Percentiles rank a stretch among this genome's conserved stretches.
Conservation (phyloP, 1,140 invertebrate species). For the Nasonia vitripennis region DNA sequence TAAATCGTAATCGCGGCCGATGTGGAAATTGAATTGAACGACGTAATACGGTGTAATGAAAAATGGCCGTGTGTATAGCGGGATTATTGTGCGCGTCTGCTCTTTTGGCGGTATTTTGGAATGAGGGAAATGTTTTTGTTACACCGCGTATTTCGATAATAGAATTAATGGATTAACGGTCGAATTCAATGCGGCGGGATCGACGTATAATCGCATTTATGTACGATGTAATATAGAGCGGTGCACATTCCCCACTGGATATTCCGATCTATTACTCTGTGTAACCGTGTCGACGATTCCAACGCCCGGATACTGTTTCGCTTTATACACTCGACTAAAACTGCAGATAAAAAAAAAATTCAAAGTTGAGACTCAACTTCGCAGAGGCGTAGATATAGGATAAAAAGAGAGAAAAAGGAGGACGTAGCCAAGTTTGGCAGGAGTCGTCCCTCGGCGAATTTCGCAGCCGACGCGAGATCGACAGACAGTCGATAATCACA, state of each 20-base stretch:
- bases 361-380: background rate
- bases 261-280: no score
- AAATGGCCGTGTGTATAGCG: background rate
- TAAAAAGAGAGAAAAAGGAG: background rate
- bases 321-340: no score
- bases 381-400: background rate
- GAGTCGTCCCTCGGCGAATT: background rate
- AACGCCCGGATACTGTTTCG: no score
- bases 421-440: constrained; percentile 5
- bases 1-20: background rate
- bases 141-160: no score
- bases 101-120: no score
- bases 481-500: constrained; percentile 45
- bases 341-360: background rate
- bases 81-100: no score
- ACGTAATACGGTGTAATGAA: background rate
- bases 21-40: background rate
- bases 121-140: no score
- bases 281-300: background rate
- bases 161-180: no score
- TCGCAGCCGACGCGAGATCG: constrained; percentile 25
- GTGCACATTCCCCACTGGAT: background rate
- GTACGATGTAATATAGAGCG: background rate
- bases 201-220: no score
- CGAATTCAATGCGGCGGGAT: no score